phyloP scores from a whole-genome alignment of 2,888 invertebrate species.

The Ophraella communa region DNA sequence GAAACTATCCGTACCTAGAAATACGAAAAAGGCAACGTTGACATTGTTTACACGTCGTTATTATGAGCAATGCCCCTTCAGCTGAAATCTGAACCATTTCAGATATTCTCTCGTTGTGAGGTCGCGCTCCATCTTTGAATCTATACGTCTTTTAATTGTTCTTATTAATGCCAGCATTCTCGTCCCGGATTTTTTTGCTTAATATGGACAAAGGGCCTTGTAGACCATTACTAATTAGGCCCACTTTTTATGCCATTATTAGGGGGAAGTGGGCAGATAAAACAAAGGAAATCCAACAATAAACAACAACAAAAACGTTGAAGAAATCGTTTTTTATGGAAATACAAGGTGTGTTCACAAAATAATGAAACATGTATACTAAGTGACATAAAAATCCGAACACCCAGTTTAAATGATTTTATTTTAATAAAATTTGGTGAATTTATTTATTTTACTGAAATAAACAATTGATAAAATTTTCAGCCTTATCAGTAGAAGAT shows the following conservation, averaged over 20 bases:
- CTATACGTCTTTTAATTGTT: slow-evolving; percentile 52
- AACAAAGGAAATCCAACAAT: no score
- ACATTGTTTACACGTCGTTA: slow-evolving; percentile 57
- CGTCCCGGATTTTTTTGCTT: slow-evolving; percentile 49
- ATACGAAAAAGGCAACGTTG: slow-evolving; percentile 58
- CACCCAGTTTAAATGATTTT: no score
- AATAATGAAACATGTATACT: no score
- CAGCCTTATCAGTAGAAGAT: no score
- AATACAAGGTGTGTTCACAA: no score
- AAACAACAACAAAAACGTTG: no score
- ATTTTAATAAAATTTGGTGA: no score
- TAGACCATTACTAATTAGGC: slow-evolving; percentile 42
- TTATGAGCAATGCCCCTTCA: slow-evolving; percentile 57
- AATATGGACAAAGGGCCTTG: slow-evolving; percentile 45
- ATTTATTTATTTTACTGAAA: no score
- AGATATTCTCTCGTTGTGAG: slow-evolving; percentile 58
- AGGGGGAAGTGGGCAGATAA: not conserved
- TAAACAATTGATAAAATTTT: no score
- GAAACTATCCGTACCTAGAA: slow-evolving; percentile 58
- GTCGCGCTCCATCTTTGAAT: slow-evolving; percentile 55
- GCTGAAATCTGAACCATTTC: slow-evolving; percentile 61
- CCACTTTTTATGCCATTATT: slow-evolving; percentile 31
- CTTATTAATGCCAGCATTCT: slow-evolving; percentile 53
- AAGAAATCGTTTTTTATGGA: no score
- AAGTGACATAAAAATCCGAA: no score